A percentile compares a stretch with the other conserved stretches of the same genome.
Conservation (phyloP, 2,113 vertebrate species). For the Datnioides undecimradiatus region DNA sequence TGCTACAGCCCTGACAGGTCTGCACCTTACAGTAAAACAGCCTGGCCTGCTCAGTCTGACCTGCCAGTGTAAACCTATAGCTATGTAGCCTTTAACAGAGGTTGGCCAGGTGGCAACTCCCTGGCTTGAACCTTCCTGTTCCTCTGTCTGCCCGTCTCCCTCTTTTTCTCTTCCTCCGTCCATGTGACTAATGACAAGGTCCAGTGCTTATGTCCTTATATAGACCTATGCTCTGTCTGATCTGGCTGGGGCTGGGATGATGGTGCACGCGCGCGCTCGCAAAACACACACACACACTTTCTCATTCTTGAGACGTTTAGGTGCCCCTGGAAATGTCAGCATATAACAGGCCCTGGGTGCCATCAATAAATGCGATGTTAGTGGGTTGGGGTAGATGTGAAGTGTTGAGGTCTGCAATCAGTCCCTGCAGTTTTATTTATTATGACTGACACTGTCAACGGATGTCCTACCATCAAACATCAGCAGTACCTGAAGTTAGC, state of each 20-base stretch:
- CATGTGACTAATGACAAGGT: constrained; percentile 79
- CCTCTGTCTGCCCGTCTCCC: constrained; percentile 36
- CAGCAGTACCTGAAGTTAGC: background rate
- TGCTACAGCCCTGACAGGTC: background rate
- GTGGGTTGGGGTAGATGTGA: background rate
- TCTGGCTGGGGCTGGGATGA: constrained; percentile 53
- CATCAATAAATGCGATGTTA: constrained; percentile 13
- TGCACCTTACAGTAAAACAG: background rate
- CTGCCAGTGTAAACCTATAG: background rate
- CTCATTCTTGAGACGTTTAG: constrained; percentile 32
- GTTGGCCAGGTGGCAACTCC: constrained; percentile 31
- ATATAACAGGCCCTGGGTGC: background rate
- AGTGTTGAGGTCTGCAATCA: background rate
- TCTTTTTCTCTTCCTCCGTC: constrained; percentile 65
- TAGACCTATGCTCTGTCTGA: constrained; percentile 75
- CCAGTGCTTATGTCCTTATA: constrained; percentile 84
- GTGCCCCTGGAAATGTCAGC: constrained; percentile 43
- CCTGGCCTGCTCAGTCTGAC: background rate
- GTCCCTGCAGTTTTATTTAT: too few species aligned
- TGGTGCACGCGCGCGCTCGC: constrained; percentile 25
- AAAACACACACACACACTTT: constrained; percentile 24
- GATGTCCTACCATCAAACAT: background rate
- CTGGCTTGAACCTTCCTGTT: constrained; percentile 30
- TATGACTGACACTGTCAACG: background rate
- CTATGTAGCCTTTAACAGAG: background rate